Conservation (phyloP, 2,888 invertebrate species). For the Zele albiditarsus region DNA sequence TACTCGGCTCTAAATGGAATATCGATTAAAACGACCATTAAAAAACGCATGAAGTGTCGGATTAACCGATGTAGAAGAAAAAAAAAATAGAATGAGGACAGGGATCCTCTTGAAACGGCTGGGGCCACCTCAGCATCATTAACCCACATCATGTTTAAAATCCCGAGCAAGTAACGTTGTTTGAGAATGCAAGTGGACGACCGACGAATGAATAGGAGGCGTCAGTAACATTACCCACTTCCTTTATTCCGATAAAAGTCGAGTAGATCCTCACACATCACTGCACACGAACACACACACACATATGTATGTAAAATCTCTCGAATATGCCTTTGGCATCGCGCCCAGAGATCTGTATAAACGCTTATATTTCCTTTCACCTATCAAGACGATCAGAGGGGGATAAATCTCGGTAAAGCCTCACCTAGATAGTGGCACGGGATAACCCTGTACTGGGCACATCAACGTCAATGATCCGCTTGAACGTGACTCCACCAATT, state of each 20-base stretch:
- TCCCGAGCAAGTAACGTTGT: background rate
- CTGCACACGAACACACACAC: background rate
- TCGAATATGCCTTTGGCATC: constrained; percentile 20
- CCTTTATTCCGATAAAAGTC: constrained; percentile 29
- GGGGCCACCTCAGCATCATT: constrained; percentile 31
- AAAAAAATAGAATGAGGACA: constrained; percentile 43
- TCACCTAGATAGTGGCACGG: constrained; percentile 75
- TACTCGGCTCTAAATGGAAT: constrained; percentile 63
- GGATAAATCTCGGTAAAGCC: constrained; percentile 47
- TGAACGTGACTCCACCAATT: constrained; percentile 63
- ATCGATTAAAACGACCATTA: constrained; percentile 44
- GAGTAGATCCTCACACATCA: constrained; percentile 7
- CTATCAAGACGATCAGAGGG: constrained; percentile 21
- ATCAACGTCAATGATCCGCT: constrained; percentile 72
- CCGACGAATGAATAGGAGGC: constrained; percentile 16
- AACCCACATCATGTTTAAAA: constrained; percentile 41
- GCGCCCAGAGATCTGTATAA: constrained; percentile 29
- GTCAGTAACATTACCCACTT: constrained; percentile 16
- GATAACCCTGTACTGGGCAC: constrained; percentile 79
- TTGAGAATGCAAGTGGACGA: background rate
- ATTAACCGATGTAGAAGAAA: constrained; percentile 34
- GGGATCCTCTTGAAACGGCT: constrained; percentile 32
- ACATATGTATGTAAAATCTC: background rate
- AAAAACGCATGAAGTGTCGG: constrained; percentile 32
- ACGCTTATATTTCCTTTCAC: constrained; percentile 15